These are phyloP conservation scores for Calyptommatus sinebrachiatus DNA, from an alignment of 2,113 vertebrate species.

Conservation along the genomic window DNA sequence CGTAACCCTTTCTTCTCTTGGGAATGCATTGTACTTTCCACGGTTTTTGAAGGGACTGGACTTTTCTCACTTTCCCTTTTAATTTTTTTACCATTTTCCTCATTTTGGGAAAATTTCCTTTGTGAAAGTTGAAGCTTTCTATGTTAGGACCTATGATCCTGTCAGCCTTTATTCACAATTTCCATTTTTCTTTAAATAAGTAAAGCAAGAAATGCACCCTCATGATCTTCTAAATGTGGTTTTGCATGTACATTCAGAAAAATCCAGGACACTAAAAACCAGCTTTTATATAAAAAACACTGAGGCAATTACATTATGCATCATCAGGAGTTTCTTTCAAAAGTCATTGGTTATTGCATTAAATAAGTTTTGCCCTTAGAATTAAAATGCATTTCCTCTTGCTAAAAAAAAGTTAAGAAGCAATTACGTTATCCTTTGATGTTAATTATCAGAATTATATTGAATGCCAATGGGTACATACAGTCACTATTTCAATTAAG, in stretches of 20 bases:
- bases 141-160: not conserved
- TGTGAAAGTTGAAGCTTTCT: too few relatives aligned
- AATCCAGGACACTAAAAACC: slow-evolving; percentile 32
- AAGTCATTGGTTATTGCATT: not conserved
- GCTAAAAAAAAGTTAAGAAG: slow-evolving; percentile 44
- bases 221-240: not conserved
- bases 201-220: not conserved
- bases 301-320: slow-evolving; percentile 32
- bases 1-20: too few relatives aligned
- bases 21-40: too few relatives aligned
- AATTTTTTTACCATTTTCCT: too few relatives aligned
- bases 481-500: slow-evolving; percentile 36
- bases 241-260: slow-evolving; percentile 25
- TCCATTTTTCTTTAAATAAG: slow-evolving; percentile 21
- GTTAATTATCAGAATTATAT: slow-evolving; percentile 37
- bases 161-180: not conserved
- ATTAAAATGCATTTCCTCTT: slow-evolving; percentile 26
- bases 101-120: too few relatives aligned
- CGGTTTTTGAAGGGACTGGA: too few relatives aligned
- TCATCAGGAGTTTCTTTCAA: not conserved
- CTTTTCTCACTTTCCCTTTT: too few relatives aligned
- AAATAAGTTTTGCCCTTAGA: slow-evolving; percentile 17
- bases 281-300: slow-evolving; percentile 21
- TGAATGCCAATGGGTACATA: slow-evolving; percentile 18
- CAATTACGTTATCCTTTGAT: slow-evolving; percentile 38